phyloP scores from a whole-genome alignment of 2,888 invertebrate species.

The Leptopilina myrica region DNA sequence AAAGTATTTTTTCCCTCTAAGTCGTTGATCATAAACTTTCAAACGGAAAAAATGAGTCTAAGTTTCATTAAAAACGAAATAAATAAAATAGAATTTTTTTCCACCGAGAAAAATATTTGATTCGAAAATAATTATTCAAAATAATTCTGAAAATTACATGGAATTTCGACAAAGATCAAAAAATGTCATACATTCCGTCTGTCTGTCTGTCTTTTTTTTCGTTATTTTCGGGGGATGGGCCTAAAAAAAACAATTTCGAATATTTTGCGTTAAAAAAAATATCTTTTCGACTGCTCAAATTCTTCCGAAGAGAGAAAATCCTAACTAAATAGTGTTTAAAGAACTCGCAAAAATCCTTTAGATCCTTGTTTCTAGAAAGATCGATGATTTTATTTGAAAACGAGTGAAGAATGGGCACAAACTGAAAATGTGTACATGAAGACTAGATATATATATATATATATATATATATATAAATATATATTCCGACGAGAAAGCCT shows the following conservation, averaged over 20 bases:
- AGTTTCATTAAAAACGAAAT: too few species aligned
- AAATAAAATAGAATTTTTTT: too few species aligned
- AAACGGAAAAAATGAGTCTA: too few species aligned
- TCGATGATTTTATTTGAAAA: conserved; percentile 28
- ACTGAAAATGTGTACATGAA: conserved; percentile 26
- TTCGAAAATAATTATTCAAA: too few species aligned
- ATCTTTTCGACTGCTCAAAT: conserved; percentile 50
- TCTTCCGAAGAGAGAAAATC: conserved; percentile 50
- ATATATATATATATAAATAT: not conserved
- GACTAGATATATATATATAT: conserved; percentile 16
- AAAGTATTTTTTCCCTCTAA: too few species aligned
- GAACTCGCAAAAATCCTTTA: not conserved
- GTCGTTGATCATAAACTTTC: too few species aligned
- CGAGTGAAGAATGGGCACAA: conserved; percentile 25
- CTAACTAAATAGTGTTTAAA: conserved; percentile 47
- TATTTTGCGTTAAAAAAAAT: not conserved
- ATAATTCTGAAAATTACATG: too few species aligned
- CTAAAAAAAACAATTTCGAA: too few species aligned
- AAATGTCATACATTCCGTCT: conserved; percentile 29
- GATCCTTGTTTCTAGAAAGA: conserved; percentile 1
- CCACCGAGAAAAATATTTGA: too few species aligned
- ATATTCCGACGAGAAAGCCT: conserved; percentile 12
- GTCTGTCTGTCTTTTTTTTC: not conserved
- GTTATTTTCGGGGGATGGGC: not conserved
- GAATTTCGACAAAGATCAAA: not conserved